Conservation (phyloP, 2,888 invertebrate genomes). For the Agrotis exclamationis region DNA sequence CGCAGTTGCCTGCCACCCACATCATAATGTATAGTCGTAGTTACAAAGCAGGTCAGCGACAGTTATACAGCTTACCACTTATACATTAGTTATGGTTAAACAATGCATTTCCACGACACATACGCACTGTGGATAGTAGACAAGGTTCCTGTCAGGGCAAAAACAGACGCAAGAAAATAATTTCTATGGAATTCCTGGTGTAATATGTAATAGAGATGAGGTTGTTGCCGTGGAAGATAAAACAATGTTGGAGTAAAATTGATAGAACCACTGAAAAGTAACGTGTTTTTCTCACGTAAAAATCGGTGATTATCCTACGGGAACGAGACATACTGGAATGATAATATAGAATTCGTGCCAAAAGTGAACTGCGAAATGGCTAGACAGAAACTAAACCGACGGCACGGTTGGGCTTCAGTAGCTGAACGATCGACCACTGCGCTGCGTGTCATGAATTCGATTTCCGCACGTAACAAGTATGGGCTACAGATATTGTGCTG, state of each 20-base stretch:
- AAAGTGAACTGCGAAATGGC: no score
- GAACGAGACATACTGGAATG: no score
- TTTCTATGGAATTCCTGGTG: slow-evolving; percentile 15
- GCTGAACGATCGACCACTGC: no score
- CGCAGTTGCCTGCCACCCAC: slow-evolving; percentile 43
- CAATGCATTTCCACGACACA: slow-evolving; percentile 50
- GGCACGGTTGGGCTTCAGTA: no score
- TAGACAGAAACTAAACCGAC: no score
- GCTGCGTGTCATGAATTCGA: no score
- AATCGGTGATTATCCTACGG: no score
- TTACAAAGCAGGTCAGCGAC: slow-evolving; percentile 57
- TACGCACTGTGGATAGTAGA: slow-evolving; percentile 4
- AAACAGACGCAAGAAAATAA: slow-evolving; percentile 41
- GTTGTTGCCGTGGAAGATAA: not conserved
- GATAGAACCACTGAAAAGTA: no score
- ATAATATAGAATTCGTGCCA: no score
- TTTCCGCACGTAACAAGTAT: no score
- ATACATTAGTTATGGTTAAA: slow-evolving; percentile 52
- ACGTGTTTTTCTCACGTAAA: no score
- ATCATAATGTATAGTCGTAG: slow-evolving; percentile 27
- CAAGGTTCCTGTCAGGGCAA: slow-evolving; percentile 27
- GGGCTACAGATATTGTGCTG: no score
- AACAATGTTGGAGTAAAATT: not conserved
- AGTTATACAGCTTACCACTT: slow-evolving; percentile 46
- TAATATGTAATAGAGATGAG: not conserved